These are phyloP conservation scores for Bubo blakistoni DNA, from an alignment of 2,113 vertebrate species.

Conservation along the genomic window DNA sequence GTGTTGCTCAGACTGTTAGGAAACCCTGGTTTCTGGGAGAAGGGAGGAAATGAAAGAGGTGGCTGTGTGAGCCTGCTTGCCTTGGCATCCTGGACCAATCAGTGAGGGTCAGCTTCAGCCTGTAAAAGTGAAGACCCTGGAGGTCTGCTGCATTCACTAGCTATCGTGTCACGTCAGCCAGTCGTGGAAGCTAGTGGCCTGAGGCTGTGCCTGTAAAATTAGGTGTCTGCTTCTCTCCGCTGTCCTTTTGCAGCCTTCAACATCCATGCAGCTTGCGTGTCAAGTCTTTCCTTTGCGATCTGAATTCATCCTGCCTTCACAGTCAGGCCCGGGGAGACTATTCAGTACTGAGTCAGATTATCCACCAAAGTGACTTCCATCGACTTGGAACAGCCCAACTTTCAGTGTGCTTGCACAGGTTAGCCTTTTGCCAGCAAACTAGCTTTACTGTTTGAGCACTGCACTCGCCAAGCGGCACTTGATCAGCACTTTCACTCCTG, in stretches of 20 bases:
- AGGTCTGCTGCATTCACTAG: background rate
- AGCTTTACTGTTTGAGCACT: background rate
- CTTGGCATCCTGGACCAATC: background rate
- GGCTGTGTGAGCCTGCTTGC: background rate
- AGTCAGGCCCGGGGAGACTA: background rate
- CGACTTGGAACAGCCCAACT: background rate
- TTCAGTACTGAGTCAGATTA: background rate
- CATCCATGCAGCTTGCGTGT: background rate
- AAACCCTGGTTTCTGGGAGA: background rate
- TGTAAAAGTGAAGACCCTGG: background rate
- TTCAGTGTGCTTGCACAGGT: background rate
- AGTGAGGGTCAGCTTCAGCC: background rate
- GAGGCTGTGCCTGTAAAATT: background rate
- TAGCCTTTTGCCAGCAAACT: background rate
- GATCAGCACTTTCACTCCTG: background rate
- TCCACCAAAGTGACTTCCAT: background rate
- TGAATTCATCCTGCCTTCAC: background rate
- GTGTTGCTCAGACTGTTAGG: background rate
- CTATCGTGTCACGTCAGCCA: background rate
- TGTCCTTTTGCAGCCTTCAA: background rate
- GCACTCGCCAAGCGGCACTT: rapidly evolving
- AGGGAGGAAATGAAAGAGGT: background rate
- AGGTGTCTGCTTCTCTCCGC: background rate
- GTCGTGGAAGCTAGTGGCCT: background rate
- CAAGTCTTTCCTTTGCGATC: background rate